These are phyloP conservation scores for Melopsittacus undulatus DNA, from an alignment of 2,797 vertebrate genomes.

Conservation along the genomic window DNA sequence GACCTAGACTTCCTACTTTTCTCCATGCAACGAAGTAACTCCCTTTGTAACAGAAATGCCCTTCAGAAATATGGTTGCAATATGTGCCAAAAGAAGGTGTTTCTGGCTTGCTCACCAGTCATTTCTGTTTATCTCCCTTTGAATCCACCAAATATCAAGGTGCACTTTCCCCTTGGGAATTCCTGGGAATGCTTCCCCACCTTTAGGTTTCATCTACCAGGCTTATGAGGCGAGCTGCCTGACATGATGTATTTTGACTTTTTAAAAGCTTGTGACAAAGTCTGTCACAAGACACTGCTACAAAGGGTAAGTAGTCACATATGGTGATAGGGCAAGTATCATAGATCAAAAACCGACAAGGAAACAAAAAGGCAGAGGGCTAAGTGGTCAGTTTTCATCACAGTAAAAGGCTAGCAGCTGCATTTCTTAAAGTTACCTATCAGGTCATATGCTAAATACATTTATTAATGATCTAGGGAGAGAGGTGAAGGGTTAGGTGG, in stretches of 20 bases:
- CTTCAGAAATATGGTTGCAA: neutral
- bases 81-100: neutral
- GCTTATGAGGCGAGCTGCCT: neutral
- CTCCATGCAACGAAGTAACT: neutral
- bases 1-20: neutral
- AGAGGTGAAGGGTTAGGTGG: slow-evolving; percentile 16
- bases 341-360: slow-evolving; percentile 47
- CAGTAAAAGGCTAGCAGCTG: slow-evolving; percentile 48
- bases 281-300: slow-evolving; percentile 21
- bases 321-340: slow-evolving; percentile 51
- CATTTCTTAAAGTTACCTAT: neutral
- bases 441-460: slow-evolving; percentile 24
- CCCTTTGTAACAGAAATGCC: neutral
- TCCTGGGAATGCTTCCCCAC: neutral
- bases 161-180: neutral
- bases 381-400: slow-evolving; percentile 46
- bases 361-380: slow-evolving; percentile 47
- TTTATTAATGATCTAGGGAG: slow-evolving; percentile 32
- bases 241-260: slow-evolving; percentile 39
- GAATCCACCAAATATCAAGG: neutral
- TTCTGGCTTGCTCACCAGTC: neutral
- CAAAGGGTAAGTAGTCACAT: slow-evolving; percentile 48
- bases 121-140: neutral
- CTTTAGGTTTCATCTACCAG: neutral
- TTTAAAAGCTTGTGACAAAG: slow-evolving; percentile 50